Conservation (phyloP, 2,797 vertebrate species). For the Ctenopoma kingsleyae region DNA sequence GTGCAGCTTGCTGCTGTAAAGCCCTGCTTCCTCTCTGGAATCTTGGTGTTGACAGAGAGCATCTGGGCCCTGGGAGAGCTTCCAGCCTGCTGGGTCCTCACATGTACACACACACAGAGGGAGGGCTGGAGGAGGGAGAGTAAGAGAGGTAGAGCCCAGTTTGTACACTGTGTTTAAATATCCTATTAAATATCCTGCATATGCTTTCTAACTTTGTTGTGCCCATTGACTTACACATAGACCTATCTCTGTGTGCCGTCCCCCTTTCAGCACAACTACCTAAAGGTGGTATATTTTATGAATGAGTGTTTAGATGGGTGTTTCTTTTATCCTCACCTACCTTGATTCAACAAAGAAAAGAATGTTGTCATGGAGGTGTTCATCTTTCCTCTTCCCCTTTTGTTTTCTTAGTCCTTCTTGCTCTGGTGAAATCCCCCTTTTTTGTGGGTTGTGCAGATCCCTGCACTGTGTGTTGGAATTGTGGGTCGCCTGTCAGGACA, state of each 20-base stretch:
- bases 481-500: conserved; percentile 82
- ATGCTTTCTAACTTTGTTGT: conserved; percentile 32
- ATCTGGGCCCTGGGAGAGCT: conserved; percentile 85
- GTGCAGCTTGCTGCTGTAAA: conserved; percentile 81
- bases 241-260: conserved; percentile 15
- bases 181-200: conserved; percentile 9
- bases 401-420: conserved; percentile 81
- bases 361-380: conserved; percentile 76
- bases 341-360: conserved; percentile 83
- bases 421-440: conserved; percentile 74
- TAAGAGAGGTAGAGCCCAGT: conserved; percentile 36
- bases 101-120: conserved; percentile 62
- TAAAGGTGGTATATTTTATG: conserved; percentile 60
- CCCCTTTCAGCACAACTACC: conserved; percentile 50
- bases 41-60: conserved; percentile 86
- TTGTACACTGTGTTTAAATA: conserved; percentile 29
- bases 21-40: conserved; percentile 84
- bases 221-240: conserved; percentile 28
- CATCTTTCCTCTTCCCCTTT: conserved; percentile 73
- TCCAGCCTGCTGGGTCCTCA: conserved; percentile 78
- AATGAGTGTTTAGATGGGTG: conserved; percentile 77
- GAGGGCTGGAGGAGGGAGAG: conserved; percentile 16
- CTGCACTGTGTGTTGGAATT: conserved; percentile 65
- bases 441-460: conserved; percentile 65
- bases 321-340: conserved; percentile 73